phyloP scores from a whole-genome alignment of 2,888 invertebrate species.

The Chymomyza caudatula region DNA sequence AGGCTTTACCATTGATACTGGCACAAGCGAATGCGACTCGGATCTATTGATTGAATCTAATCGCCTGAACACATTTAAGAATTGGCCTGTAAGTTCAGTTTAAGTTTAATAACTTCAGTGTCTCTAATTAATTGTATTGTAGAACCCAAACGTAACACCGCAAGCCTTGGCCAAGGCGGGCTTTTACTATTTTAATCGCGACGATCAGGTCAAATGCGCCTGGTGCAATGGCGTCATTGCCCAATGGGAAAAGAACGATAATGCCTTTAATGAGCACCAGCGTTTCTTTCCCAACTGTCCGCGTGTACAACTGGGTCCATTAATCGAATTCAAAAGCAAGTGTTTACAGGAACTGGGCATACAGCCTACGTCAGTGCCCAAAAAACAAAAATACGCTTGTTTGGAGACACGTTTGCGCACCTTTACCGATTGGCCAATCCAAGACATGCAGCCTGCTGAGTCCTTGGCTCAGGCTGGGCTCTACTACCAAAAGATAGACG shows the following conservation, averaged over 20 bases:
- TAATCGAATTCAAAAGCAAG: constrained; percentile 77
- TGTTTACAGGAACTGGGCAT: constrained; percentile 81
- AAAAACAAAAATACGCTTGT: constrained; percentile 84
- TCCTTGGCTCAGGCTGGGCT: constrained; percentile 92
- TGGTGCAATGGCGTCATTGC: constrained; percentile 88
- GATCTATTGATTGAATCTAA: constrained; percentile 83
- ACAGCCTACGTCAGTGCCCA: constrained; percentile 79
- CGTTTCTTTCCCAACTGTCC: constrained; percentile 89
- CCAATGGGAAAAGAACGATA: constrained; percentile 89
- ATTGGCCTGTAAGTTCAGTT: constrained; percentile 84
- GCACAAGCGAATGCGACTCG: constrained; percentile 47
- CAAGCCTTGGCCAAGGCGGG: constrained; percentile 88
- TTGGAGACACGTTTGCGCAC: constrained; percentile 84
- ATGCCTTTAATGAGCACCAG: constrained; percentile 88
- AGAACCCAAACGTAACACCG: constrained; percentile 81
- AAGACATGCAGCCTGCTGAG: constrained; percentile 86
- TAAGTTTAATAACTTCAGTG: constrained; percentile 42
- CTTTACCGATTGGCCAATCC: constrained; percentile 87
- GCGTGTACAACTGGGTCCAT: constrained; percentile 76
- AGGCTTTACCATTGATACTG: constrained; percentile 43
- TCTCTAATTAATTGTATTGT: neutral
- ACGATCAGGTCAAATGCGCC: constrained; percentile 87
- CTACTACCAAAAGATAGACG: constrained; percentile 87
- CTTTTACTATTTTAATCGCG: constrained; percentile 87
- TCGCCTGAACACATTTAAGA: constrained; percentile 84